Base-by-base conservation (phyloP, 2,797 vertebrate genomes). In the Sebastes flavidus region DNA sequence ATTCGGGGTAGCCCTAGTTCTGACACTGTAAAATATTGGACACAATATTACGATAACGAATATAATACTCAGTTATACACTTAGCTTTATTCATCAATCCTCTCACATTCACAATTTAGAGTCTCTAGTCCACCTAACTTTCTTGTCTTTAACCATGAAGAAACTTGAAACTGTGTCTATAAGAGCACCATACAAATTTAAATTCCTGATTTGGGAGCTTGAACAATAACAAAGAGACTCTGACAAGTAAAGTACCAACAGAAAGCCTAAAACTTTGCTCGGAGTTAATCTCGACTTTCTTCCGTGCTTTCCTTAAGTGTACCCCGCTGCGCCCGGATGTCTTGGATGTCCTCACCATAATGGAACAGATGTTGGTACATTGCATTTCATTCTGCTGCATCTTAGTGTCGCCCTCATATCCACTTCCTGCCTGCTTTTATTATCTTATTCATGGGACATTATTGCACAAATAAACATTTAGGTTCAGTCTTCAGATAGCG, bases 321-420 rank as follows among this genome's bases (percentile, higher is more conserved):
- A 24, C 65, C 61, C n/a, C 72, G 63, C 24, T n/a, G 20, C 0
- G 3, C 67, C 77, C 34, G 25, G 20, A 72, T 65, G 52, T 81
- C 59, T 77, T 10, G 12, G 24, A 72, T 71, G 84, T 79, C 69
- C 54, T 69, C 65, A 22, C 71, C 66, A 75, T 83, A 87, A 87
- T 80, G 61, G 77, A 87, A 77, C 89, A 92, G 89, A 86, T 90
- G 91, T 78, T 72, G 62, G 24, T 65, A 56, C 29, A 74, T 46
- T 84, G 34, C 34, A 76, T 84, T 80, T 86, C 66, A 77, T 73
- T 84, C 56, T 49, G 63, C 76, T 70, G 63, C 71, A 55, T 81
- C 69, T 71, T n/a, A 72, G 63, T 49, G 46, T 80, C 58, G 84
- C 65, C 65, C 71, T 65, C 34, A 52, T 67, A 69, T 77, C 54